phyloP scores from a whole-genome alignment of 2,888 invertebrate genomes.

The Ectemnius continuus region DNA sequence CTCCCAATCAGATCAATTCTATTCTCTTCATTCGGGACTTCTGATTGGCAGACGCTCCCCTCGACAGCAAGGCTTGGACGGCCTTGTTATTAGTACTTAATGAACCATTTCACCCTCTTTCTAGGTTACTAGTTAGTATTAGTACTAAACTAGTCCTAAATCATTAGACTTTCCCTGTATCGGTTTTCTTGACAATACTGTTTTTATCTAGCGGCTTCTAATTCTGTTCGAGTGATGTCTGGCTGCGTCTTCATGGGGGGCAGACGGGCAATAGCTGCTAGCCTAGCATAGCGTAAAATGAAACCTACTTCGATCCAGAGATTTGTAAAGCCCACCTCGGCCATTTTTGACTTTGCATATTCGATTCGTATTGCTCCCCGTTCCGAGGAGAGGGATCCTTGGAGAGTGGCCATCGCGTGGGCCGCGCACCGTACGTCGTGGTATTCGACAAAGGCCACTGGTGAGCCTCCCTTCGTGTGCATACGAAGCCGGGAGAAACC shows the following conservation, averaged over 20 bases:
- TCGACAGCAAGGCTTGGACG: too few species aligned
- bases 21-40: too few species aligned
- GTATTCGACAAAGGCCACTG: constrained; percentile 99
- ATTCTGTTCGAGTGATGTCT: too few species aligned
- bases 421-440: constrained; percentile 94
- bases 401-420: constrained; percentile 94
- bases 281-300: constrained; percentile 65
- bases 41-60: too few species aligned
- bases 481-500: constrained; percentile 99
- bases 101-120: too few species aligned
- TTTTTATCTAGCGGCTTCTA: too few species aligned
- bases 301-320: constrained; percentile 81
- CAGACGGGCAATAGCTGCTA: constrained; percentile 44
- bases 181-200: too few species aligned
- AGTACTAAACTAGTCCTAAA: too few species aligned
- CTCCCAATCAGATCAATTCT: too few species aligned
- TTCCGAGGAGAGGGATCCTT: constrained; percentile 97
- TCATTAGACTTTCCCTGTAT: too few species aligned
- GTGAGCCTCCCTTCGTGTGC: constrained; percentile 92
- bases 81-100: too few species aligned
- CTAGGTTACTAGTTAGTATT: too few species aligned
- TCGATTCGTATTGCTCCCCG: constrained; percentile 99
- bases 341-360: constrained; percentile 99
- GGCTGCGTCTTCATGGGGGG: constrained; percentile 51
- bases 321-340: constrained; percentile 83